Conservation (phyloP, 2,113 vertebrate genomes). For the Indri indri region DNA sequence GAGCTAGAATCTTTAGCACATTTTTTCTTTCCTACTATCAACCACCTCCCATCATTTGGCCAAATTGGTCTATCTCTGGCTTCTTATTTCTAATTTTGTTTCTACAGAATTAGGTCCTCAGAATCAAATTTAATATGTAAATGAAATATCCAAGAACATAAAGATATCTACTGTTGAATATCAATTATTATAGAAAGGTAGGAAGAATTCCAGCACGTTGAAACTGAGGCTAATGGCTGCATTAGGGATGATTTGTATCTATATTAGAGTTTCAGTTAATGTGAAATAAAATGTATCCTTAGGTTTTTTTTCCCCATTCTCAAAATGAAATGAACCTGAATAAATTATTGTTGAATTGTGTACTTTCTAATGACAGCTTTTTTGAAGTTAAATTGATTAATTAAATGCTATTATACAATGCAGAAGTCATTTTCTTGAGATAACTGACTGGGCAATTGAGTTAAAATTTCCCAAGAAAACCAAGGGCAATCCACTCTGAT, state of each 20-base stretch:
- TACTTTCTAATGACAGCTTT: conserved; percentile 51
- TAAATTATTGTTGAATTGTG: conserved; percentile 67
- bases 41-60: background rate
- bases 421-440: conserved; percentile 68
- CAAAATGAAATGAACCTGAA: conserved; percentile 63
- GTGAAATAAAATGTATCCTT: conserved; percentile 52
- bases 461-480: conserved; percentile 44
- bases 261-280: conserved; percentile 38
- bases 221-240: conserved; percentile 32
- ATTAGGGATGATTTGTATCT: conserved; percentile 36
- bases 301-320: conserved; percentile 10
- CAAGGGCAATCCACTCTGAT: background rate
- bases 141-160: conserved; percentile 34
- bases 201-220: background rate
- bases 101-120: conserved; percentile 25
- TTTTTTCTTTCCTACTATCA: background rate
- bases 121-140: conserved; percentile 58
- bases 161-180: conserved; percentile 34
- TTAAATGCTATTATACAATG: conserved; percentile 52
- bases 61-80: background rate
- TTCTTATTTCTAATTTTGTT: conserved; percentile 37
- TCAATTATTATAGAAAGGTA: conserved; percentile 39
- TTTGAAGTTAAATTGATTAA: conserved; percentile 57
- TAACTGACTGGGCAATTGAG: conserved; percentile 40
- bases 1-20: background rate